phyloP scores from a whole-genome alignment of 2,888 invertebrate genomes.

The Protophormia terraenovae region DNA sequence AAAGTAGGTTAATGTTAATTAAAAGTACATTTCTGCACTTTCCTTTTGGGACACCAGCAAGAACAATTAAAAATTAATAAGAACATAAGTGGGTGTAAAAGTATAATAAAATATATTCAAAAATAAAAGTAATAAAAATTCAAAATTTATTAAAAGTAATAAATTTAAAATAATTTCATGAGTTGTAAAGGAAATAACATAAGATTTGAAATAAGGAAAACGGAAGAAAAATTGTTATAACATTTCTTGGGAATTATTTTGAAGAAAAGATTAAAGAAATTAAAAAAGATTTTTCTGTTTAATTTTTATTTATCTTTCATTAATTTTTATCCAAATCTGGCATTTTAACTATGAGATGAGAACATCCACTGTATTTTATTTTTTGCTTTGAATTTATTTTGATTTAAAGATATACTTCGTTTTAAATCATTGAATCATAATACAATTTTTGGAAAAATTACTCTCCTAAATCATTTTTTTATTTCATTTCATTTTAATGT shows the following conservation, averaged over 20 bases:
- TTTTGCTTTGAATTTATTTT: neutral
- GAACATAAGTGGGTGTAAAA: slow-evolving; percentile 15
- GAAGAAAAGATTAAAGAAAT: no score
- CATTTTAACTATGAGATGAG: no score
- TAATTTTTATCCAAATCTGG: no score
- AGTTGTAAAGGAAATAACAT: slow-evolving; percentile 1
- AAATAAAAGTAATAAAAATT: neutral
- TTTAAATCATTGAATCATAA: neutral
- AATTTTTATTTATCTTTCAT: no score
- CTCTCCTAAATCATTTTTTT: slow-evolving; percentile 13
- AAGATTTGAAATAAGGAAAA: neutral
- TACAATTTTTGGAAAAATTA: neutral
- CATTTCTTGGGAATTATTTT: no score
- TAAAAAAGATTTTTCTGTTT: no score
- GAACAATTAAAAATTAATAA: slow-evolving; percentile 1
- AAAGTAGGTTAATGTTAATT: slow-evolving; percentile 58
- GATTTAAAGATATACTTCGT: neutral
- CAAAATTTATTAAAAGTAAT: no score
- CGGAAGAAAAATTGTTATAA: neutral
- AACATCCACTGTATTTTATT: neutral
- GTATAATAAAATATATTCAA: neutral
- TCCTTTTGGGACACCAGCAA: neutral
- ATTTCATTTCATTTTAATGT: neutral
- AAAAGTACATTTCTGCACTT: neutral
- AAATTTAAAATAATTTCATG: neutral